Percentiles rank a stretch among this genome's conserved stretches.
These are phyloP conservation scores for Bambusicola thoracicus DNA, from an alignment of 2,113 vertebrate species.

Conservation along the genomic window DNA sequence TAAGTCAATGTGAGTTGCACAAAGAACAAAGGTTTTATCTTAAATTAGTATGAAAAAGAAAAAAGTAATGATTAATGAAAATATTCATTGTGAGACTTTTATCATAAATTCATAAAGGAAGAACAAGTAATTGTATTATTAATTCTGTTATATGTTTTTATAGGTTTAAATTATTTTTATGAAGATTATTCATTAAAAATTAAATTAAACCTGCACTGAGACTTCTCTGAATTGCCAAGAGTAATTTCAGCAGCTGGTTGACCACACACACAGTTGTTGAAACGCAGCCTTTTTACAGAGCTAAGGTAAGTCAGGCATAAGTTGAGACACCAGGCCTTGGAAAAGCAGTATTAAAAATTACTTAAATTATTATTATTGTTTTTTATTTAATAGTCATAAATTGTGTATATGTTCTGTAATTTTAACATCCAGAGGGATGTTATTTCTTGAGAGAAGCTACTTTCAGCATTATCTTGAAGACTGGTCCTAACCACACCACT, in stretches of 20 bases:
- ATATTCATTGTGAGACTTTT: not conserved
- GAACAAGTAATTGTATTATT: not conserved
- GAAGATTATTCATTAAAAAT: not conserved
- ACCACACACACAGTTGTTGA: not conserved
- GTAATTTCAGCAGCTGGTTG: not conserved
- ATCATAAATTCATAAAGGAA: not conserved
- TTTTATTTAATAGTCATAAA: not conserved
- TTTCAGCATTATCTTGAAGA: not conserved
- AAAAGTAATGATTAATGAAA: not conserved
- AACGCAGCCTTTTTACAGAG: not conserved
- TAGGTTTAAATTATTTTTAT: not conserved
- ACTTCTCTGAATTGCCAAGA: not conserved
- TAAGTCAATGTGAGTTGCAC: not conserved
- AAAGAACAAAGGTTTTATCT: not conserved
- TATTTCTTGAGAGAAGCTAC: not conserved
- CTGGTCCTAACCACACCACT: not conserved
- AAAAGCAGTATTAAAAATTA: not conserved
- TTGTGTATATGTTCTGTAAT: not conserved
- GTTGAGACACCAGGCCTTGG: not conserved
- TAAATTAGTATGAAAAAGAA: not conserved
- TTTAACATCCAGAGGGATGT: not conserved
- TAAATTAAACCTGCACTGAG: not conserved
- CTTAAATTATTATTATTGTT: not conserved
- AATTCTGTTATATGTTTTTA: not conserved
- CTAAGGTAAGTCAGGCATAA: not conserved